phyloP scores from a whole-genome alignment of 1,140 invertebrate genomes.

The Copidosoma floridanum region DNA sequence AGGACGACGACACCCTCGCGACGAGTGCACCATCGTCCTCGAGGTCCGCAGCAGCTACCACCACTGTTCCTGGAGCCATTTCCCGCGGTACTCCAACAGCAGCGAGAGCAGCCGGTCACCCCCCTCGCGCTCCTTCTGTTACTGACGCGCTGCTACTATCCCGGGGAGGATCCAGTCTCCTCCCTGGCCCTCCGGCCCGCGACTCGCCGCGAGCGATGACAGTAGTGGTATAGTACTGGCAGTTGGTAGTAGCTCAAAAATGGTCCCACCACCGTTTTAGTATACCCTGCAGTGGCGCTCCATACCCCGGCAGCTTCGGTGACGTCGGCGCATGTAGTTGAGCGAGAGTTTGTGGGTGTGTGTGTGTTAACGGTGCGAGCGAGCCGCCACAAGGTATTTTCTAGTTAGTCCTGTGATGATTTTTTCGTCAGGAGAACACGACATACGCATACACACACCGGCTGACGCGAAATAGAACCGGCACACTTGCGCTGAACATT shows the following conservation, averaged over 20 bases:
- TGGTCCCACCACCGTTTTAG: too few relatives aligned
- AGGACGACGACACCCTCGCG: neutral
- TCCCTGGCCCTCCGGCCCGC: neutral
- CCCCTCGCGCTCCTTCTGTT: slow-evolving; percentile 3
- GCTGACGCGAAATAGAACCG: too few relatives aligned
- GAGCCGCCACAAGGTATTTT: slow-evolving; percentile 44
- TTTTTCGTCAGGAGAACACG: slow-evolving; percentile 47
- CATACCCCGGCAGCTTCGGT: too few relatives aligned
- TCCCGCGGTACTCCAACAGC: neutral
- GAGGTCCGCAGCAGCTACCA: neutral
- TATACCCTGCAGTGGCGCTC: too few relatives aligned
- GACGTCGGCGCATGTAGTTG: too few relatives aligned
- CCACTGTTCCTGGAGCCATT: neutral
- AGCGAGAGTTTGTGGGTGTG: too few relatives aligned
- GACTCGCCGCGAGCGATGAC: neutral
- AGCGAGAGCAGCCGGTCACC: neutral
- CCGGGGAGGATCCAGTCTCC: neutral
- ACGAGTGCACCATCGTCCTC: neutral
- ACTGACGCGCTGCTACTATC: neutral
- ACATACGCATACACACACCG: slow-evolving; percentile 30
- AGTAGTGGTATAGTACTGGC: too few relatives aligned
- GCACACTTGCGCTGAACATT: too few relatives aligned
- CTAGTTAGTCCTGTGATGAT: slow-evolving; percentile 58
- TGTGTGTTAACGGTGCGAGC: too few relatives aligned
- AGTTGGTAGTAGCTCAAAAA: too few relatives aligned